Conservation (phyloP, 1,140 invertebrate species). For the Temnothorax nylanderi region DNA sequence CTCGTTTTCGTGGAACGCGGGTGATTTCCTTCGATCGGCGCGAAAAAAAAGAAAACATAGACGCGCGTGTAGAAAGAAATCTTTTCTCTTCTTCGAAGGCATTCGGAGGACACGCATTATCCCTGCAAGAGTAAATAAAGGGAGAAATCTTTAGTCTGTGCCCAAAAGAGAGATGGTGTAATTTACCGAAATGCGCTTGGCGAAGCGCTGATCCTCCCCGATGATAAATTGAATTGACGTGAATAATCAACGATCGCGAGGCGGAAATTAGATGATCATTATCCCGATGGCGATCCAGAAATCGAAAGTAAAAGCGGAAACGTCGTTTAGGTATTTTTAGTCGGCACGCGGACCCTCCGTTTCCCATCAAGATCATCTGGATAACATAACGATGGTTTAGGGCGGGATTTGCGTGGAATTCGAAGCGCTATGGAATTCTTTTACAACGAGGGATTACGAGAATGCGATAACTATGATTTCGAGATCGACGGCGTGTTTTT, state of each 20-base stretch:
- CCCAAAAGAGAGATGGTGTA: not conserved
- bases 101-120: not conserved
- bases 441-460: not conserved
- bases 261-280: constrained; percentile 3
- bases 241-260: not conserved
- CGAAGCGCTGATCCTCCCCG: too few species aligned
- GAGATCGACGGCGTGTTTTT: not conserved
- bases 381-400: not conserved
- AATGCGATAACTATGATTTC: not conserved
- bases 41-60: not conserved
- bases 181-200: not conserved
- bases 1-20: not conserved
- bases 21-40: not conserved
- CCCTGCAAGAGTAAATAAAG: not conserved
- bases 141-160: not conserved
- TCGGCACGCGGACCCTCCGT: not conserved
- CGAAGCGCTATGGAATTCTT: not conserved
- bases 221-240: constrained; percentile 14
- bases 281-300: not conserved
- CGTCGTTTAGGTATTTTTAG: constrained; percentile 11
- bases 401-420: not conserved
- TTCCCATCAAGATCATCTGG: not conserved
- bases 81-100: not conserved
- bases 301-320: not conserved
- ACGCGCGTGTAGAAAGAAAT: not conserved